These are phyloP conservation scores for Okamejei kenojei DNA, from an alignment of 2,797 vertebrate genomes.

Conservation along the genomic window DNA sequence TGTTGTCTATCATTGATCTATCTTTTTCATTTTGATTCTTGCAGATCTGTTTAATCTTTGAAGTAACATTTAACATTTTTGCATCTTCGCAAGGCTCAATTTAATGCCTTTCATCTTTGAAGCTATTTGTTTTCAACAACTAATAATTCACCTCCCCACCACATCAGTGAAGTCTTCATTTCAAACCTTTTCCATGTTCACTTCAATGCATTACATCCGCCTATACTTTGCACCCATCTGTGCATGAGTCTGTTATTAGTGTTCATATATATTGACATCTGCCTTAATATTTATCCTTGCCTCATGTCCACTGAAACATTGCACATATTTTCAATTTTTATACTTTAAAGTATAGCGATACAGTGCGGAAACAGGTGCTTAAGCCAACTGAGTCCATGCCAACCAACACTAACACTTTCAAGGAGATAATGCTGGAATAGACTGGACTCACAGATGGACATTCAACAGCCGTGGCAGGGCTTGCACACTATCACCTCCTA, in stretches of 20 bases:
- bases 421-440: too few relatives aligned
- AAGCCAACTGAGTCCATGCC: too few relatives aligned
- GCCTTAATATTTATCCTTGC: not conserved
- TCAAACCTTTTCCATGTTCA: not conserved
- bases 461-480: too few relatives aligned
- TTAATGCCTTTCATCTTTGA: conserved; percentile 17
- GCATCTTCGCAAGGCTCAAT: not conserved
- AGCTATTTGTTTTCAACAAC: not conserved
- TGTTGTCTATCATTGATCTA: conserved; percentile 4
- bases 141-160: conserved; percentile 11
- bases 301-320: not conserved
- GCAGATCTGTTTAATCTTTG: conserved; percentile 18
- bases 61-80: conserved; percentile 28
- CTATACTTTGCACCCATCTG: not conserved
- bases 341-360: too few relatives aligned
- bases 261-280: not conserved
- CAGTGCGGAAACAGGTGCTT: too few relatives aligned
- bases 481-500: too few relatives aligned
- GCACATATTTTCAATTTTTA: not conserved
- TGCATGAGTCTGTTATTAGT: conserved; percentile 17
- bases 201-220: not conserved
- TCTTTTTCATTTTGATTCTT: conserved; percentile 25
- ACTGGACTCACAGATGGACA: too few relatives aligned
- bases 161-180: not conserved
- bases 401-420: too few relatives aligned